Evolutionary conservation across 2,888 invertebrate species (phyloP), one percentile per base, ranked within the genome.

Genomic region (Chymomyza caudatula): DNA sequence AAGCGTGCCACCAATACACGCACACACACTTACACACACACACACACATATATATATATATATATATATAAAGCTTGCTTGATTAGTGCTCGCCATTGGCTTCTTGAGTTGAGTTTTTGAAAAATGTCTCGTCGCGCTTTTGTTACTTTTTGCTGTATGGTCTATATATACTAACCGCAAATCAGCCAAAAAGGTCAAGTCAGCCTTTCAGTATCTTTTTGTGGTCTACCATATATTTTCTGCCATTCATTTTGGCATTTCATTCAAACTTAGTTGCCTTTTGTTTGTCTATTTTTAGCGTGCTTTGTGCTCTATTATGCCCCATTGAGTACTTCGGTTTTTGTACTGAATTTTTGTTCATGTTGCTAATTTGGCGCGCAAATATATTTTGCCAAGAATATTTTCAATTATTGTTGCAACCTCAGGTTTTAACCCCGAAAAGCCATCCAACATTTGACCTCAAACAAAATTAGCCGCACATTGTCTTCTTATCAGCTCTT

Each of bases 251-350:
- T 60, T 37, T 22, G 53, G 49, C 65, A 59, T 17, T 42, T 43
- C 59, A 62, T 61, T 65, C 70, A 61, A 2, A 43, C 44, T 66
- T 47, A 43, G 44, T 54, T 44, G 23, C 25, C 51, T 62, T 60
- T 71, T 71, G 71, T 71, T 71, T 63, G 71, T 51, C 70, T 71
- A 71, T 71, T 71, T 71, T 71, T 62, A 65, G 67, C 37, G 53
- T 47, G 60, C 57, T 62, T 65, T 57, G 60, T 51, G 17, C 17
- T 54, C 15, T 52, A 22, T 29, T 54, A 29, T 23, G 13, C 57
- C 19, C 57, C 64, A 64, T 62, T 70, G 61, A 44, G 4, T 37
- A 37, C 29, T 68, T 47, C 17, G 56, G 20, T 70, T 70, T 59
- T 70, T 71, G 67, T 19, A 22, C 29, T 37, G 44, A 22, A 57